Evolutionary conservation across 1,140 invertebrate species (phyloP).

Genomic region (Drosophila takahashii): DNA sequence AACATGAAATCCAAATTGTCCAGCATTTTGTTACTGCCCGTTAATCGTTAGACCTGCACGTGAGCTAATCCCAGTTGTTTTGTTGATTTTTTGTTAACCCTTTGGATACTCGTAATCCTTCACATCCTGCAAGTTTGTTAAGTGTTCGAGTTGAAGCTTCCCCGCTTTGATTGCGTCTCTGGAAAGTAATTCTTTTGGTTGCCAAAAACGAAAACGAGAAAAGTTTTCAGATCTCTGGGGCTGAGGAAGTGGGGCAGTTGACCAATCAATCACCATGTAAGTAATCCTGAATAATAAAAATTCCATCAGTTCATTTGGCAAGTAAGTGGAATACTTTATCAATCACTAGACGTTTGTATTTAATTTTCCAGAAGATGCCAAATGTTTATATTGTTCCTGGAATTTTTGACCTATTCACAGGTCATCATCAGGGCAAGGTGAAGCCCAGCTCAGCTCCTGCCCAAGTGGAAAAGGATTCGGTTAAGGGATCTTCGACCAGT

Average conservation of each 20-base stretch:
- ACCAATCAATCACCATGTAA: constrained; percentile 20
- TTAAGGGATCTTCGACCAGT: neutral
- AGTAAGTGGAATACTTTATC: constrained; percentile 45
- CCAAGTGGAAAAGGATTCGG: constrained; percentile 34
- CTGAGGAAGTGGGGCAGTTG: constrained; percentile 3
- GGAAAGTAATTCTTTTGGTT: constrained; percentile 70
- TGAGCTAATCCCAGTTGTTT: constrained; percentile 45
- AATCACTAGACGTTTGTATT: neutral
- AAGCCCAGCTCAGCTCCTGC: constrained; percentile 54
- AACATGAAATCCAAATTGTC: constrained; percentile 23
- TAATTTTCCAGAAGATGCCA: too few species aligned
- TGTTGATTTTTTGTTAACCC: constrained; percentile 41
- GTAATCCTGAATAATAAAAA: constrained; percentile 9
- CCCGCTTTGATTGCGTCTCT: constrained; percentile 12
- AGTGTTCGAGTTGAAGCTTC: constrained; percentile 30
- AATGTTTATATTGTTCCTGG: neutral
- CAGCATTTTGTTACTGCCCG: constrained; percentile 24
- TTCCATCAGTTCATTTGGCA: constrained; percentile 8
- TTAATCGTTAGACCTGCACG: constrained; percentile 46
- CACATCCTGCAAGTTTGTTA: constrained; percentile 51
- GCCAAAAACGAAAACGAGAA: constrained; percentile 60
- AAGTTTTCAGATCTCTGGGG: constrained; percentile 60
- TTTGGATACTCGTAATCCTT: constrained; percentile 33
- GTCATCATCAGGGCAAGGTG: constrained; percentile 42
- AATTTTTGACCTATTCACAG: constrained; percentile 46